Evolutionary conservation across 2,888 invertebrate genomes (phyloP).

Genomic region (Ormia ochracea): DNA sequence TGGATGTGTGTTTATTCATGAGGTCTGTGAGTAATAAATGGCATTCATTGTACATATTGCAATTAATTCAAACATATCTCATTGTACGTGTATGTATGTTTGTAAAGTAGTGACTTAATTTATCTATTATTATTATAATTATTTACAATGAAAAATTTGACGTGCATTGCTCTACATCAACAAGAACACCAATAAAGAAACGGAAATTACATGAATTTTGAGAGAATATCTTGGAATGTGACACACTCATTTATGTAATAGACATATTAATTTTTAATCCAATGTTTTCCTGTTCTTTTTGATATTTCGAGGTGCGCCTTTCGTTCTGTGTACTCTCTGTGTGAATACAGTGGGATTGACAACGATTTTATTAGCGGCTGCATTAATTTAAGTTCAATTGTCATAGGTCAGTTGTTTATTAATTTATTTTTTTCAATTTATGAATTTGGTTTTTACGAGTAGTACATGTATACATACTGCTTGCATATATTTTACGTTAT

Average conservation of each 20-base stretch:
- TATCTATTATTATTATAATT: too few species aligned
- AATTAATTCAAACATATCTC: conserved; percentile 22
- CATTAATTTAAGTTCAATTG: conserved; percentile 50
- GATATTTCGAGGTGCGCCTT: neutral
- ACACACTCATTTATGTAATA: neutral
- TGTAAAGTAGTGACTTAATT: neutral
- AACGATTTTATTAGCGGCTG: conserved; percentile 13
- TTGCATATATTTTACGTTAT: neutral
- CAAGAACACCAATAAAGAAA: too few species aligned
- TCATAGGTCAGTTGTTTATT: conserved; percentile 56
- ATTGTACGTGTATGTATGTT: too few species aligned
- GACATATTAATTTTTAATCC: too few species aligned
- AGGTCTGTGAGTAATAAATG: conserved; percentile 56
- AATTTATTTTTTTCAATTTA: conserved; percentile 4
- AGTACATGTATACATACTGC: too few species aligned
- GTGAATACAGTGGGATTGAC: neutral
- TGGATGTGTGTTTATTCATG: conserved; percentile 39
- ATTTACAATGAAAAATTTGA: conserved; percentile 36
- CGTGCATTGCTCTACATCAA: conserved; percentile 20
- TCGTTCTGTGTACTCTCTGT: neutral
- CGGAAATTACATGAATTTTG: neutral
- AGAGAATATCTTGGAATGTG: neutral
- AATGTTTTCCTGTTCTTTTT: too few species aligned
- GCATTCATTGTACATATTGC: conserved; percentile 38
- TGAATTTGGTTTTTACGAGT: neutral